Evolutionary conservation across 1,140 invertebrate genomes (phyloP).

Genomic region (Andricus grossulariae): DNA sequence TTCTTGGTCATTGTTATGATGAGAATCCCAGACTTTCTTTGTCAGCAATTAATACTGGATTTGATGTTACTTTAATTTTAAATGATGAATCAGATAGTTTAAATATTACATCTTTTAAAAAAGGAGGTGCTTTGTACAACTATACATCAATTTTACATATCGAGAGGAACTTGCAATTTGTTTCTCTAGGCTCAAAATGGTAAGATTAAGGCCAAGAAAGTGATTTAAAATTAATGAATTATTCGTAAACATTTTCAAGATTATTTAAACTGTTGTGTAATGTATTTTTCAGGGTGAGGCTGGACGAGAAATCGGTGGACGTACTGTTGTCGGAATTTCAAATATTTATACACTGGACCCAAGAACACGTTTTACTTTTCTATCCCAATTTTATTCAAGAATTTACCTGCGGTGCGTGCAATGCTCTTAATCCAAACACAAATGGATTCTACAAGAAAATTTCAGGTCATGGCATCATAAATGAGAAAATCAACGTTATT

Average conservation of each 20-base stretch:
- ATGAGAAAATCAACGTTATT: not conserved
- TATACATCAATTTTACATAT: constrained; percentile 59
- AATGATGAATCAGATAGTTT: constrained; percentile 66
- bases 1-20: constrained; percentile 68
- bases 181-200: constrained; percentile 66
- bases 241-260: not conserved
- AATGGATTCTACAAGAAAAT: constrained; percentile 58
- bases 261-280: constrained; percentile 3
- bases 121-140: constrained; percentile 64
- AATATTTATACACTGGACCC: constrained; percentile 69
- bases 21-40: constrained; percentile 68
- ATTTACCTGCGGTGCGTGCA: constrained; percentile 70
- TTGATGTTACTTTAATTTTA: constrained; percentile 62
- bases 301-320: constrained; percentile 64
- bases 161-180: constrained; percentile 62
- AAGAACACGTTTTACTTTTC: constrained; percentile 69
- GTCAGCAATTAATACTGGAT: constrained; percentile 54
- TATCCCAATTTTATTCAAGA: constrained; percentile 71
- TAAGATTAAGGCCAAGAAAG: constrained; percentile 50
- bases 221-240: constrained; percentile 33
- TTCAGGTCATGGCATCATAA: not conserved
- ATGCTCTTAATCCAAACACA: constrained; percentile 46
- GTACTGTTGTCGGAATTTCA: constrained; percentile 64
- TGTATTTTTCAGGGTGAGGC: constrained; percentile 63
- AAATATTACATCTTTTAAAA: constrained; percentile 60